Evolutionary conservation across 1,140 invertebrate genomes (phyloP).

Genomic region (Ridgeia piscesae): DNA sequence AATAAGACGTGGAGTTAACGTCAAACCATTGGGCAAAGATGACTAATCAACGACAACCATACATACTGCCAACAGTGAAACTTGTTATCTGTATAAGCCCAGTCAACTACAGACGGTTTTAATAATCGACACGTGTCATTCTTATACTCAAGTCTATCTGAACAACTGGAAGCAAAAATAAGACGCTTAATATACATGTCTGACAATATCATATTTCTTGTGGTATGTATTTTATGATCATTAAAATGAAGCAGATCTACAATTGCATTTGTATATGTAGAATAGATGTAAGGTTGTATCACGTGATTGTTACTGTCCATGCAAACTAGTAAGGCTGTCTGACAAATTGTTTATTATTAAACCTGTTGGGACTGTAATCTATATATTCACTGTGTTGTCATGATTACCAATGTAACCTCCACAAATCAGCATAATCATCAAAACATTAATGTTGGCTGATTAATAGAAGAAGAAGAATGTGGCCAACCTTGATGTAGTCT

Average conservation of each 20-base stretch:
- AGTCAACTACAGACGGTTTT: not conserved
- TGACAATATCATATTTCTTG: not conserved
- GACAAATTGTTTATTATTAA: not conserved
- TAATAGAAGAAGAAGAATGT: too few species aligned
- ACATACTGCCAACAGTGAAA: not conserved
- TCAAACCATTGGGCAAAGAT: constrained; percentile 49
- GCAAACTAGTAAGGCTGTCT: not conserved
- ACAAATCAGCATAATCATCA: too few species aligned
- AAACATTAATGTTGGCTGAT: too few species aligned
- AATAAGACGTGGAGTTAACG: constrained; percentile 87
- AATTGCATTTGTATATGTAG: not conserved
- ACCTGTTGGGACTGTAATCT: not conserved
- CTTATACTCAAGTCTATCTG: not conserved
- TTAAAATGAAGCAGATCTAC: not conserved
- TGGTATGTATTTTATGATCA: not conserved
- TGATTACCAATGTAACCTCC: not conserved
- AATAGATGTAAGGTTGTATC: not conserved
- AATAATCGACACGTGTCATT: not conserved
- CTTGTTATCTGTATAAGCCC: not conserved
- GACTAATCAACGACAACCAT: not conserved
- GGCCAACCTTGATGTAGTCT: too few species aligned
- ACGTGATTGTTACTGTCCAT: not conserved
- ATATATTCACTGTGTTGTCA: not conserved
- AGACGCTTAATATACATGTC: not conserved
- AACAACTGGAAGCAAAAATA: not conserved